phyloP scores from a whole-genome alignment of 35 echinoderm and acorn worm species.

The Anneissia japonica region DNA sequence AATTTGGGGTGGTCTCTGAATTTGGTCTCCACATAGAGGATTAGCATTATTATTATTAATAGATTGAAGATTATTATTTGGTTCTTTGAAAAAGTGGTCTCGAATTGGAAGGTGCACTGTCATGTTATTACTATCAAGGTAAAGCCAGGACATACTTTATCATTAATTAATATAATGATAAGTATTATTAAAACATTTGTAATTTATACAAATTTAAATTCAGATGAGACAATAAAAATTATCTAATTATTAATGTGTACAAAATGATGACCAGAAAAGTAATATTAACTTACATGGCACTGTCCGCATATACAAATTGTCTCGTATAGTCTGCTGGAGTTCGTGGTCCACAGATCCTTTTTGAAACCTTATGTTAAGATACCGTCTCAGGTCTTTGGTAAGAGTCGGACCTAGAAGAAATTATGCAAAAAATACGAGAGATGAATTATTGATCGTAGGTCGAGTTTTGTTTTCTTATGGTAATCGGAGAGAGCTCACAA shows the following conservation, averaged over 20 bases:
- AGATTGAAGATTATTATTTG: too few species aligned
- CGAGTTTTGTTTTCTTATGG: not conserved
- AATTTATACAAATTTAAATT: too few species aligned
- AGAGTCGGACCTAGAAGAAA: constrained; percentile 62
- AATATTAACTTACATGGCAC: constrained; percentile 86
- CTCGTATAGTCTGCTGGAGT: constrained; percentile 87
- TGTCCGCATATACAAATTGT: constrained; percentile 93
- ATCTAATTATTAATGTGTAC: not conserved
- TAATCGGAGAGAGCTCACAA: not conserved
- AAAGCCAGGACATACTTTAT: too few species aligned
- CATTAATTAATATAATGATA: too few species aligned
- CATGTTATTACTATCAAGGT: too few species aligned
- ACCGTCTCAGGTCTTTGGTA: constrained; percentile 77
- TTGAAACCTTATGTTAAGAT: constrained; percentile 87
- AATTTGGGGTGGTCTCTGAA: too few species aligned
- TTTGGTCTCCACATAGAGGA: too few species aligned
- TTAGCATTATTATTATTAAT: too few species aligned
- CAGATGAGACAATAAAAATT: too few species aligned
- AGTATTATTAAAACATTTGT: too few species aligned
- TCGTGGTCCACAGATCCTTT: constrained; percentile 91
- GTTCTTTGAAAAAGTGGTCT: too few species aligned
- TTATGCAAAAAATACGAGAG: not conserved
- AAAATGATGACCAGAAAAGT: not conserved
- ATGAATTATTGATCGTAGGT: not conserved
- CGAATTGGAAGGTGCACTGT: too few species aligned